Percentiles rank a stretch among this genome's conserved stretches.
phyloP scores from a whole-genome alignment of 1,140 invertebrate species.

The Maconellicoccus hirsutus region DNA sequence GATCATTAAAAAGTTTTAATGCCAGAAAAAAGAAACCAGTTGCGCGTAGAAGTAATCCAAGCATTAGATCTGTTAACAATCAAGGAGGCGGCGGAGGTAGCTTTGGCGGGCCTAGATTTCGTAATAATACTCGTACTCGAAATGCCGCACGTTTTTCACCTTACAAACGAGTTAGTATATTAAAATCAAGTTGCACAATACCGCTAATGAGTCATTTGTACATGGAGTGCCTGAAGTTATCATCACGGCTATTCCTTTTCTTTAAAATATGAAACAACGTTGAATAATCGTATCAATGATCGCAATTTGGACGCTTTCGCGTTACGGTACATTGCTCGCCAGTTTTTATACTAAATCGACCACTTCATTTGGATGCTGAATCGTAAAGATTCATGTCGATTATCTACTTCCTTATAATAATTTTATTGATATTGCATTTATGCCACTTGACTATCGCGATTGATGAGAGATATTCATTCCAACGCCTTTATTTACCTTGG shows the following conservation, averaged over 20 bases:
- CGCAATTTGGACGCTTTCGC: no score
- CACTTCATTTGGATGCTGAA: no score
- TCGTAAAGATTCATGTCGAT: no score
- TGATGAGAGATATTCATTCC: no score
- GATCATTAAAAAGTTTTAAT: background rate
- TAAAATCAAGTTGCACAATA: background rate
- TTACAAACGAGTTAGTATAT: slow-evolving; percentile 17
- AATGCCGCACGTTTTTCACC: background rate
- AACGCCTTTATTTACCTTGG: no score
- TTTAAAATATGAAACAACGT: background rate
- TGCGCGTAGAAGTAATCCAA: background rate
- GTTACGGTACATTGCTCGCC: no score
- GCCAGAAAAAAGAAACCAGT: background rate
- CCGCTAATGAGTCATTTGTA: background rate
- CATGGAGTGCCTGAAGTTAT: background rate
- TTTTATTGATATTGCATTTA: no score
- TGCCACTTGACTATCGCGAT: no score
- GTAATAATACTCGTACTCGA: slow-evolving; percentile 6
- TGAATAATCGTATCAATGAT: no score
- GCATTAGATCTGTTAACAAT: background rate
- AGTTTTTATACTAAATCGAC: no score
- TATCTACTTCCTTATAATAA: no score
- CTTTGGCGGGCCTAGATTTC: background rate
- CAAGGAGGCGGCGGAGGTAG: background rate
- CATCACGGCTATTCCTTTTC: background rate